Evolutionary conservation across 2,888 invertebrate species (phyloP).

Genomic region (Lamellibrachia satsuma): DNA sequence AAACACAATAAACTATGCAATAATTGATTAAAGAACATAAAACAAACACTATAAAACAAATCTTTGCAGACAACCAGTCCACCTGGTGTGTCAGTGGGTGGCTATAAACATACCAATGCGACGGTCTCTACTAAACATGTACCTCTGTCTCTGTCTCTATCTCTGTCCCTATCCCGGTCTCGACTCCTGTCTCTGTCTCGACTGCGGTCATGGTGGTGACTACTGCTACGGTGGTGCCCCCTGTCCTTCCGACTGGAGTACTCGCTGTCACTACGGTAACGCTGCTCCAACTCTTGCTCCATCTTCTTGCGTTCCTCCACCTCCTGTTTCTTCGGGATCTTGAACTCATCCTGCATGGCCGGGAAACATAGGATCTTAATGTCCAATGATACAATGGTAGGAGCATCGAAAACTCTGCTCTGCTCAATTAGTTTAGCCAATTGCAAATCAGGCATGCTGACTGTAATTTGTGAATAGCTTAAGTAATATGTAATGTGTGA

Average conservation of each 20-base stretch:
- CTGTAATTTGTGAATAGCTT: too few species aligned
- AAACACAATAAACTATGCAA: too few species aligned
- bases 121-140: background rate
- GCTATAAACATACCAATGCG: slow-evolving; percentile 33
- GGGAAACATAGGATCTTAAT: background rate
- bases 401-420: background rate
- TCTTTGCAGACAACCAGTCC: background rate
- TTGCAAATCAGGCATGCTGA: too few species aligned
- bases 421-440: too few species aligned
- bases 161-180: background rate
- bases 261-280: slow-evolving; percentile 8
- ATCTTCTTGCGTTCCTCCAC: slow-evolving; percentile 95
- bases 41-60: background rate
- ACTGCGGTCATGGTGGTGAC: slow-evolving; percentile 28
- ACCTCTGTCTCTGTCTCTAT: background rate
- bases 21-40: background rate
- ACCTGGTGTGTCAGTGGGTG: background rate
- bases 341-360: slow-evolving; percentile 75
- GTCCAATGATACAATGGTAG: background rate
- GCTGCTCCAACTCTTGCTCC: slow-evolving; percentile 70
- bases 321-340: slow-evolving; percentile 88
- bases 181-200: background rate
- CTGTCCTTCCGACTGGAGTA: slow-evolving; percentile 14
- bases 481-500: too few species aligned
- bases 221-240: background rate